Evolutionary conservation across 1,140 invertebrate genomes (phyloP), one percentile per base, ranked within the genome.

Genomic region (Drosophila simulans): DNA sequence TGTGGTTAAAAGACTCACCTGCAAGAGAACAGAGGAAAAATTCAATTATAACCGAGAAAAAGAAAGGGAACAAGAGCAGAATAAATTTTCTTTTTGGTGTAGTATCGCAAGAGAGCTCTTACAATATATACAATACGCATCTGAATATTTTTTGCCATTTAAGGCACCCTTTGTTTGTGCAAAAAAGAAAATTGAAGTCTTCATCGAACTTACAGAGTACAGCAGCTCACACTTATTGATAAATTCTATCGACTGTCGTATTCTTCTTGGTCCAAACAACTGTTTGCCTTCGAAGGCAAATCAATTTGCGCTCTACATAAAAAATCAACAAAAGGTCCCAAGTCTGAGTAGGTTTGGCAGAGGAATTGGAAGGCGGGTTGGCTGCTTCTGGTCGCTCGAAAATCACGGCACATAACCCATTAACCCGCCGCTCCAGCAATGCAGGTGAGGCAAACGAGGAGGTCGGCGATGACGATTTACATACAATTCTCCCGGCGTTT

Each of bases 391-490:
- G 46, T 72, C 72, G 54, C 60, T 71, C 62, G 65, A 72, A 79
- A 86, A 86, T 88, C 83, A 82, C 82, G 63, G 74, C 83, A 78
- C 78, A 88, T 86, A 86, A 88, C 82, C 83, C 82, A 86, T 86
- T 86, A 86, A 82, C 82, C 82, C 78, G 71, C 65, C 71, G 80
- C 53, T 66, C 57, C 75, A 85, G 71, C 75, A 71, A 79, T 69
- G 65, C 77, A 68, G 55, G 60, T 40, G 53, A 53, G 49, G 65
- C 63, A 65, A 63, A 75, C 45, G 46, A 42, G 46, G 54, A 70
- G 46, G 65, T 45, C 46, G 54, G 1, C 42, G 42, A 4, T 43
- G 42, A 58, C 66, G 49, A 80, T 85, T 84, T 85, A 71, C 73
- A 85, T 85, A 86, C 82, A 86, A 78, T 85, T 77, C 80, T 80